A percentile compares a stretch with the other conserved stretches of the same genome.
Evolutionary conservation across 2,888 invertebrate species (phyloP).

Genomic region (Drosophila pullipes): DNA sequence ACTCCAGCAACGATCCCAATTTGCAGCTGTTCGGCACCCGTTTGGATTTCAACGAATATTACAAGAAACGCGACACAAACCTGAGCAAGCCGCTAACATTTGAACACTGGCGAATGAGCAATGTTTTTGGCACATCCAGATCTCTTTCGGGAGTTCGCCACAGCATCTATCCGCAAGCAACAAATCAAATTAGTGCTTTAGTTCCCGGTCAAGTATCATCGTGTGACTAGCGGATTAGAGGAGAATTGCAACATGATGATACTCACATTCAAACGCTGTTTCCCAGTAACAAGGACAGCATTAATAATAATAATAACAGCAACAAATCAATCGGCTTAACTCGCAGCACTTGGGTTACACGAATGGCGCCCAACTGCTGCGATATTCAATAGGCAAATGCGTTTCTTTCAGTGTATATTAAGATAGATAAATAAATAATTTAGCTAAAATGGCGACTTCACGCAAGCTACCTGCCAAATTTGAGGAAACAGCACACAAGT

Average conservation of each 20-base stretch:
- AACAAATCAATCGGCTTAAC: neutral
- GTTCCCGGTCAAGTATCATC: neutral
- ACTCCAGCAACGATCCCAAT: slow-evolving; percentile 93
- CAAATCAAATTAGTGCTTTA: neutral
- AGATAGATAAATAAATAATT: slow-evolving; percentile 12
- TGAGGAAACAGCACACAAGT: neutral
- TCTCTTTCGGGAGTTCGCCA: slow-evolving; percentile 22
- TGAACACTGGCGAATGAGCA: slow-evolving; percentile 88
- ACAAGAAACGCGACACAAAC: slow-evolving; percentile 92
- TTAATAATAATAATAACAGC: neutral
- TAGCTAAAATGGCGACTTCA: slow-evolving; percentile 15
- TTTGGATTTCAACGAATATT: slow-evolving; percentile 97
- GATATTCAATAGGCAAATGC: slow-evolving; percentile 12
- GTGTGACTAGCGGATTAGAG: slow-evolving; percentile 13
- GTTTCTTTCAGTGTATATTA: slow-evolving; percentile 1
- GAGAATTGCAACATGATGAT: neutral
- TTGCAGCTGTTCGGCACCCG: slow-evolving; percentile 96
- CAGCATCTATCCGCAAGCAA: slow-evolving; percentile 5
- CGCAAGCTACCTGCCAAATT: slow-evolving; percentile 4
- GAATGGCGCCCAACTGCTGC: slow-evolving; percentile 18
- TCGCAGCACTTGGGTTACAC: neutral
- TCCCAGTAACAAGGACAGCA: slow-evolving; percentile 8
- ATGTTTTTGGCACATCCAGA: slow-evolving; percentile 30
- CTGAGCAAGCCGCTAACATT: slow-evolving; percentile 90
- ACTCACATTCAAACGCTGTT: slow-evolving; percentile 1